A percentile compares a stretch with the other conserved stretches of the same genome.
phyloP scores from a whole-genome alignment of 1,140 invertebrate species.

The Drosophila ironensis region DNA sequence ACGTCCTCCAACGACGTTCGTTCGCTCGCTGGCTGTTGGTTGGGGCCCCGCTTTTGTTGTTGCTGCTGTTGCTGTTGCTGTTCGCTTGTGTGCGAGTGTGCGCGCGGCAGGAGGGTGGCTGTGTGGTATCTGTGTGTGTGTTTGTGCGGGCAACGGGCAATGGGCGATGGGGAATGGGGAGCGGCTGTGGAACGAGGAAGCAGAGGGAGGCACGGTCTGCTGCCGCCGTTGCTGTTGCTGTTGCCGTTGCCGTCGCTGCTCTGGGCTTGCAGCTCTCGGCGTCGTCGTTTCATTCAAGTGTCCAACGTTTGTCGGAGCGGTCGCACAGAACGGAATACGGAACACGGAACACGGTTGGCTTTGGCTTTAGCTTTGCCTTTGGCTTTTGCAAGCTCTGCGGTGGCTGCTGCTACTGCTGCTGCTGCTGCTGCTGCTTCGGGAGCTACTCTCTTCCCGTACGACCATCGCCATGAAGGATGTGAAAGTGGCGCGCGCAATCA shows the following conservation, averaged over 20 bases:
- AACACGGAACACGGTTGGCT: too few species aligned
- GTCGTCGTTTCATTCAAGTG: conserved; percentile 81
- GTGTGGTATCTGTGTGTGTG: conserved; percentile 18
- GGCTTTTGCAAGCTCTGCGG: too few species aligned
- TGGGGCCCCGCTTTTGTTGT: conserved; percentile 41
- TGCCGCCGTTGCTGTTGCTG: conserved; percentile 35
- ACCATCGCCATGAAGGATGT: conserved; percentile 59
- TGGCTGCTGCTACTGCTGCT: too few species aligned
- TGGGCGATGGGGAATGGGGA: conserved; percentile 21
- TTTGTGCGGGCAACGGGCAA: conserved; percentile 9
- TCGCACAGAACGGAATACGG: conserved; percentile 64
- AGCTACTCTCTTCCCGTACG: background rate
- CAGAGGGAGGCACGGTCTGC: conserved; percentile 25
- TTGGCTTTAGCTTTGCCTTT: too few species aligned
- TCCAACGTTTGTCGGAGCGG: conserved; percentile 82
- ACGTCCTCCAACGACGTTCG: conserved; percentile 71
- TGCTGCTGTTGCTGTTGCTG: conserved; percentile 29
- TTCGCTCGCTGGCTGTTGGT: too few species aligned
- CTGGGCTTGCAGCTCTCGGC: conserved; percentile 69
- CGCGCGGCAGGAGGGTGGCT: conserved; percentile 2
- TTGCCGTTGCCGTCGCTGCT: conserved; percentile 50
- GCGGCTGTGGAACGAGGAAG: conserved; percentile 15
- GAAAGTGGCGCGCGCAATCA: conserved; percentile 73
- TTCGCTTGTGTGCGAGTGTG: conserved; percentile 1
- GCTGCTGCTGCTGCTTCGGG: conserved; percentile 18